Conservation (phyloP, 2,888 invertebrate species). For the Odontothrips loti region DNA sequence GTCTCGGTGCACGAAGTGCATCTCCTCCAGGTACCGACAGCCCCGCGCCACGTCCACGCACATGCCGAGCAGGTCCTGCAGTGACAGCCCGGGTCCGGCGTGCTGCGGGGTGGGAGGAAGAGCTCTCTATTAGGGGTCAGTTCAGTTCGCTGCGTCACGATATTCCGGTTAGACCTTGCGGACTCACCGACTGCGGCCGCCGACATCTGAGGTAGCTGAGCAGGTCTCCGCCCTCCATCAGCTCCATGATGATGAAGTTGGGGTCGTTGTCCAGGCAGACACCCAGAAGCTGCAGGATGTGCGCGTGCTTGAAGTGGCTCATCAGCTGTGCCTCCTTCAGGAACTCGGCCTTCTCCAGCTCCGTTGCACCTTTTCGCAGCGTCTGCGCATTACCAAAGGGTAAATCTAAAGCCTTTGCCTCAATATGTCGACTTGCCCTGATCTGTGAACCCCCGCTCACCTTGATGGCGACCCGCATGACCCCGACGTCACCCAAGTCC, state of each 20-base stretch:
- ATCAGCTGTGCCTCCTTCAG: constrained; percentile 94
- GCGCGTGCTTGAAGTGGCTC: constrained; percentile 96
- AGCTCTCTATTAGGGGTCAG: too few species aligned
- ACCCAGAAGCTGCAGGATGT: constrained; percentile 87
- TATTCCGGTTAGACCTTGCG: too few species aligned
- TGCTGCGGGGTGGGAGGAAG: constrained; percentile 31
- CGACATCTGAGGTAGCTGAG: constrained; percentile 82
- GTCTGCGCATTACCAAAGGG: constrained; percentile 55
- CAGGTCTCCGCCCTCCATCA: constrained; percentile 97
- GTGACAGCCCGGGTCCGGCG: constrained; percentile 51
- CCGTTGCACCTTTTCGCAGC: constrained; percentile 83
- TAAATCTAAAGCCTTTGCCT: neutral
- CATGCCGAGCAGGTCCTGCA: constrained; percentile 84
- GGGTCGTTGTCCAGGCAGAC: constrained; percentile 93
- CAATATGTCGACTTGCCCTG: constrained; percentile 1
- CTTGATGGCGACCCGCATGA: constrained; percentile 85
- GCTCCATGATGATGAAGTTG: constrained; percentile 89
- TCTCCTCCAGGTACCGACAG: constrained; percentile 91
- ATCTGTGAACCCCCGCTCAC: constrained; percentile 47
- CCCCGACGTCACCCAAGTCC: constrained; percentile 55
- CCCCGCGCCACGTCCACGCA: constrained; percentile 94
- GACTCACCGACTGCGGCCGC: constrained; percentile 51
- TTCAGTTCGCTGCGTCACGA: too few species aligned
- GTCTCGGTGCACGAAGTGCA: constrained; percentile 96
- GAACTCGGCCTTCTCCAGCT: constrained; percentile 87